Base-by-base conservation (phyloP, 2,888 invertebrate species). In the Melolontha melolontha region DNA sequence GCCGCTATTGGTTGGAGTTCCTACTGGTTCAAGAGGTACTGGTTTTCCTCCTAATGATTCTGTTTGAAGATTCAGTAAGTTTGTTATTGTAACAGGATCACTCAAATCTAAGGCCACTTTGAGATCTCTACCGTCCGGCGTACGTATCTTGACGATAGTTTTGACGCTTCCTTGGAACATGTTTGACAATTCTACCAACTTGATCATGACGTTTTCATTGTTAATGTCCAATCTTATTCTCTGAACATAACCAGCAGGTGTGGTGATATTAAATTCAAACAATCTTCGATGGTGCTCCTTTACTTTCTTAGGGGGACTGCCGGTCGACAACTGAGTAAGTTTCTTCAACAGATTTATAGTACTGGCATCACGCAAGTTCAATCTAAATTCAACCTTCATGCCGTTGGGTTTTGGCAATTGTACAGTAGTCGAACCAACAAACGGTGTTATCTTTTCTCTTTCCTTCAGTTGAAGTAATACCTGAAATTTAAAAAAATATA, bases 131-230 rank as follows among this genome's bases (percentile, higher is more conserved):
- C 59, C 66, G 6, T 66, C 59, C 2, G 59, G 29, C 34, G 16
- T 7, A 5, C 34, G 39, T 27, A 66, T 7, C 1, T 49, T 17
- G 0, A 54, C 5, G 0, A 10, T 22, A 2, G 34, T 1, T 34
- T 29, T 14, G 4, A 12, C 34, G 1, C 1, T n/a, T 5, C 47
- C 47, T 12, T 34, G 16, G 16, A 47, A 47, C 59, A 62, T 47
- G 5, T 16, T n/a, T 2, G 59, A 62, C 16, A 62, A 29, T 11
- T 16, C 14, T 27, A 40, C 34, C 1, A 65, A 17, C 34, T 65
- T 44, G 41, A n/a, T n/a, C 49, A 67, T 29, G 10, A 57, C 57
- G 10, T 39, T 51, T 10, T 34, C 40, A 54, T 67, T 64, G 14
- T 29, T 55, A 1, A 63, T 14, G 11, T 67, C 67, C 5, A 67